Evolutionary conservation across 2,888 invertebrate species (phyloP).

Genomic region (Andricus curvator): DNA sequence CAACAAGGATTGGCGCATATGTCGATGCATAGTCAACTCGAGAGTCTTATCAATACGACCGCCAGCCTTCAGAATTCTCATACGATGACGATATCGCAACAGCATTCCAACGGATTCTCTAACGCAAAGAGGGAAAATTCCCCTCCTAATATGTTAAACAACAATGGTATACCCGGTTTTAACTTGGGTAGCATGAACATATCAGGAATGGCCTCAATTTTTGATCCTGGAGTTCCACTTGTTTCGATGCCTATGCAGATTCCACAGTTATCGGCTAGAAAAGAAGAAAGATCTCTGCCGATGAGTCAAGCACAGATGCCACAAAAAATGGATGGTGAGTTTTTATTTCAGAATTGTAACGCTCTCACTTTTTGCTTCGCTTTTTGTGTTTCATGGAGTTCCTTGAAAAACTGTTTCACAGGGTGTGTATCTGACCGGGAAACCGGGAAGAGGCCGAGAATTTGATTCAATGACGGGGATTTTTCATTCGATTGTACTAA

Average conservation of each 20-base stretch:
- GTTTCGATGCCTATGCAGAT: conserved; percentile 75
- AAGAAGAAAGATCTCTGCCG: conserved; percentile 82
- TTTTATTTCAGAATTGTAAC: conserved; percentile 20
- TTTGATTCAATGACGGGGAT: no score
- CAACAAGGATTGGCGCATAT: conserved; percentile 68
- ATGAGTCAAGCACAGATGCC: conserved; percentile 82
- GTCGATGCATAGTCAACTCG: conserved; percentile 72
- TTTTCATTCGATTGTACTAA: no score
- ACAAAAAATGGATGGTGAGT: conserved; percentile 75
- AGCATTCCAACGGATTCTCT: conserved; percentile 78
- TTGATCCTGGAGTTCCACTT: conserved; percentile 81
- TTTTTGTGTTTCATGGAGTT: conserved; percentile 41
- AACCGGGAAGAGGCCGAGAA: no score
- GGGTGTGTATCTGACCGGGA: no score
- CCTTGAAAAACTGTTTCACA: neutral
- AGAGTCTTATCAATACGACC: conserved; percentile 69
- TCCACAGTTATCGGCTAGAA: conserved; percentile 79
- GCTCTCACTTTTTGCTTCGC: conserved; percentile 40
- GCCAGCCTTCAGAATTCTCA: conserved; percentile 72
- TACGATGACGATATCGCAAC: conserved; percentile 67
- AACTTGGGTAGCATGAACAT: conserved; percentile 78
- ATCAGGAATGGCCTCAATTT: conserved; percentile 83
- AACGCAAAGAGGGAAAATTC: conserved; percentile 78
- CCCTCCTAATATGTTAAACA: conserved; percentile 76
- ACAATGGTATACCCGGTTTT: conserved; percentile 78